Percentiles rank a stretch among this genome's conserved stretches.
Conservation (phyloP, 2,113 vertebrate species). For the Nannobrachium achirus region DNA sequence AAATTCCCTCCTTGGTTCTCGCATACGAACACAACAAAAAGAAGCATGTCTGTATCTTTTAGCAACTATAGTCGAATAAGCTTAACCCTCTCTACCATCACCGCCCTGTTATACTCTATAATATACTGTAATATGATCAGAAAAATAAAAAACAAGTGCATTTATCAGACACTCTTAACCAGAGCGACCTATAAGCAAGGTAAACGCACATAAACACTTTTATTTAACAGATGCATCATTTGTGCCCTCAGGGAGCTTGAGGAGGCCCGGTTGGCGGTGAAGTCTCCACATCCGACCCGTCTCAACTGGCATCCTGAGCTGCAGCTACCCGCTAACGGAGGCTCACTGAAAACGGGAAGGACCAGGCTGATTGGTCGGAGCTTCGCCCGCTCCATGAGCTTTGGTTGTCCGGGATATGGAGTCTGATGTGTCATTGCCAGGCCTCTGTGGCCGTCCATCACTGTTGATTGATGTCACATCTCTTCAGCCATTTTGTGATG, state of each 20-base stretch:
- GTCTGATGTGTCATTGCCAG: neutral
- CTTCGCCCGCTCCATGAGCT: constrained; percentile 84
- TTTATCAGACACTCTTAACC: no score
- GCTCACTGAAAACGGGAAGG: constrained; percentile 65
- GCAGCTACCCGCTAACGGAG: constrained; percentile 33
- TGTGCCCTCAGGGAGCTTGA: constrained; percentile 83
- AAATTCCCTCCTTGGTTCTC: no score
- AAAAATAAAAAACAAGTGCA: no score
- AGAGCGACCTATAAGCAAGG: no score
- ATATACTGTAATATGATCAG: no score
- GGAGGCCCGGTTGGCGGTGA: constrained; percentile 84
- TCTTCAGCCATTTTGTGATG: neutral
- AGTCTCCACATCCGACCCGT: constrained; percentile 65
- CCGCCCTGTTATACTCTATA: no score
- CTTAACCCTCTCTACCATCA: no score
- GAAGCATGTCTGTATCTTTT: no score
- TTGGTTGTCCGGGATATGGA: constrained; percentile 62
- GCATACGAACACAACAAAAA: neutral
- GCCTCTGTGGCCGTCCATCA: neutral
- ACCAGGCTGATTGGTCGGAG: constrained; percentile 83
- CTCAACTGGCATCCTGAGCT: constrained; percentile 34
- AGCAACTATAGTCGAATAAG: no score
- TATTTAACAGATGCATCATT: no score
- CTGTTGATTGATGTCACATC: neutral
- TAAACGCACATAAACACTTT: no score